Evolutionary conservation across 1,140 invertebrate species (phyloP), one percentile per base, ranked within the genome.

Genomic region (Apolygus lucorum): DNA sequence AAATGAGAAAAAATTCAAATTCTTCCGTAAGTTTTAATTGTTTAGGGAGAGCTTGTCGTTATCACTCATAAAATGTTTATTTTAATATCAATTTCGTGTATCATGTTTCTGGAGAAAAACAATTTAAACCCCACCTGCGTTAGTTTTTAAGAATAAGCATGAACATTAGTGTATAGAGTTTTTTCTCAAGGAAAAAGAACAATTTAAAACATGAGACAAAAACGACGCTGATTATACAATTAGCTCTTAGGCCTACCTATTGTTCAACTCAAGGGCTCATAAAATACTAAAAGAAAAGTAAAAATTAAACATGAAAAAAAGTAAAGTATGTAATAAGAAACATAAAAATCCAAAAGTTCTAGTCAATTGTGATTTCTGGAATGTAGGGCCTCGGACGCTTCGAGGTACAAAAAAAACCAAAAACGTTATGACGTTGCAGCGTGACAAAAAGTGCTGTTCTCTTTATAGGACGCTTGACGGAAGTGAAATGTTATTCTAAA

Each of bases 401-500:
- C 28, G 52, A 52, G 67, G 52, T 64, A 59, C 54, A 59, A 59
- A 59, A 59, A 14, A 24, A 14, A 59, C 4, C 17, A 42, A 42
- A 42, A 42, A 42, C 34, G 34, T 42, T 42, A 8, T 42, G n/a
- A n/a, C 17, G 34, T 42, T 17, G 54, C 54, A 59, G 54, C 54
- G 22, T 14, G 11, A 22, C 54, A 25, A 42, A 27, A 34, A 25
- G 69, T 63, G 65, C 64, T 70, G 69, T 59, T 34, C 26, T 68
- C 59, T 29, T 68, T 11, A 63, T 63, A 72, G 70, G 70, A 67
- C 65, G 67, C 62, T 71, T 68, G 68, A 71, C 28, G 17, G 59
- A 68, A 72, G 68, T 63, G 69, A 72, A 73, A 74, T 74, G 73
- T 75, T 74, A 76, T 76, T 76, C 75, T 76, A 76, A 76, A 76